phyloP scores from a whole-genome alignment of 2,888 invertebrate genomes.

The Tortrix viridana region DNA sequence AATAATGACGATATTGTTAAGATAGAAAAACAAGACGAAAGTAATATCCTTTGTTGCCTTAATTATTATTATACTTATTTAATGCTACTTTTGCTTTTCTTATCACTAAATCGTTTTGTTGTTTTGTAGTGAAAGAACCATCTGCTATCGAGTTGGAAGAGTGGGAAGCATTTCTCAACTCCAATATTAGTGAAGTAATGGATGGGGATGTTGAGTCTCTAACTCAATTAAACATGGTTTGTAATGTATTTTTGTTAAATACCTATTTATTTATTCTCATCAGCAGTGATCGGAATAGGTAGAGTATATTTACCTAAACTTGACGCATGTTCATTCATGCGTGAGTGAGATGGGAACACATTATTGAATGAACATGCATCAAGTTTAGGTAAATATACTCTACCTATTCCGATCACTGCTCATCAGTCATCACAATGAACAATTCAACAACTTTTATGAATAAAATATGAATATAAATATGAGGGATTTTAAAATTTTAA shows the following conservation, averaged over 20 bases:
- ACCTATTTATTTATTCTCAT: background rate
- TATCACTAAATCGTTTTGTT: background rate
- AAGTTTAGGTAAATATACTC: no score
- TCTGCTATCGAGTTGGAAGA: slow-evolving; percentile 92
- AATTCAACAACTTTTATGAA: no score
- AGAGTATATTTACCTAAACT: no score
- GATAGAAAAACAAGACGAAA: slow-evolving; percentile 65
- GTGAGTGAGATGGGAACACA: no score
- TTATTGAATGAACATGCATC: no score
- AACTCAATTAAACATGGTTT: slow-evolving; percentile 87
- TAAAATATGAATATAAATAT: no score
- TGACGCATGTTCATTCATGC: no score
- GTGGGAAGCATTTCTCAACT: slow-evolving; percentile 93
- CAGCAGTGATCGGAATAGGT: no score
- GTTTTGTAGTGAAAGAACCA: slow-evolving; percentile 73
- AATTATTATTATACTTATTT: slow-evolving; percentile 1
- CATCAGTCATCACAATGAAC: no score
- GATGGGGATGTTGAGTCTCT: slow-evolving; percentile 91
- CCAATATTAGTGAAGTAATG: slow-evolving; percentile 92
- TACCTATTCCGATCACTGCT: no score
- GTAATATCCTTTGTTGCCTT: slow-evolving; percentile 48
- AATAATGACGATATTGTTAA: slow-evolving; percentile 68
- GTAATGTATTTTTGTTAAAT: slow-evolving; percentile 37
- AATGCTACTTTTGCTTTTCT: no score
- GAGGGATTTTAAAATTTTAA: no score